Evolutionary conservation across 1,140 invertebrate genomes (phyloP), one percentile per base, ranked within the genome.

Genomic region (Caenorhabditis brenneri): DNA sequence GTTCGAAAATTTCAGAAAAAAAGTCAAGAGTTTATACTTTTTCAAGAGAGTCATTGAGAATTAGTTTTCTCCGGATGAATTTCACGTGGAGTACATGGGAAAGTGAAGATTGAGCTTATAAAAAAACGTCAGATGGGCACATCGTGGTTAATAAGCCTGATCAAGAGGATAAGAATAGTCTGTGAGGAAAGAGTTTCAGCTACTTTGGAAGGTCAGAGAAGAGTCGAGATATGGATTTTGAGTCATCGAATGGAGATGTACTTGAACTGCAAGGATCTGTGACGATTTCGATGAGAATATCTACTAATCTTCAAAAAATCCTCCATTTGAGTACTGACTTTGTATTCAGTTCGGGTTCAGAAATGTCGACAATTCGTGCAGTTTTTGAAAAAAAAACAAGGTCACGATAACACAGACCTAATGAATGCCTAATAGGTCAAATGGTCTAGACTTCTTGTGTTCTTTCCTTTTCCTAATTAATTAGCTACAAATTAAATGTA

Each of bases 11-110:
- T 55, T 55, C 9, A 36, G 31, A 65, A 65, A 16, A 65, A 6
- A 15, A 65, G 36, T 65, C n/a, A n/a, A n/a, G n/a, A 33, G 58
- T 36, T 29, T 65, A 65, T 65, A 19, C 19, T 16, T 16, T 16
- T 33, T 65, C 36, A 33, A 2, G 10, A 65, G 22, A 6, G 15
- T 16, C 31, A 33, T 33, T 2, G 22, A 24, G 58, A 65, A 65
- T 19, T 36, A 65, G 10, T 24, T 65, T 7, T 65, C 16, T 33
- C 33, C 16, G 19, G 3, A 33, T 65, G 58, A 31, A 33, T 36
- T 65, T 65, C 58, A 65, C 58, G 58, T 65, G 58, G 36, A 65
- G 58, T 65, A n/a, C 58, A 65, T 36, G 58, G 3, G 58, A 36
- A n/a, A 0, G 7, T 33, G 31, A n/a, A 33, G 58, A 65, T 65